Evolutionary conservation across 1,140 invertebrate genomes (phyloP).

Genomic region (Drosophila pseudoananassae): DNA sequence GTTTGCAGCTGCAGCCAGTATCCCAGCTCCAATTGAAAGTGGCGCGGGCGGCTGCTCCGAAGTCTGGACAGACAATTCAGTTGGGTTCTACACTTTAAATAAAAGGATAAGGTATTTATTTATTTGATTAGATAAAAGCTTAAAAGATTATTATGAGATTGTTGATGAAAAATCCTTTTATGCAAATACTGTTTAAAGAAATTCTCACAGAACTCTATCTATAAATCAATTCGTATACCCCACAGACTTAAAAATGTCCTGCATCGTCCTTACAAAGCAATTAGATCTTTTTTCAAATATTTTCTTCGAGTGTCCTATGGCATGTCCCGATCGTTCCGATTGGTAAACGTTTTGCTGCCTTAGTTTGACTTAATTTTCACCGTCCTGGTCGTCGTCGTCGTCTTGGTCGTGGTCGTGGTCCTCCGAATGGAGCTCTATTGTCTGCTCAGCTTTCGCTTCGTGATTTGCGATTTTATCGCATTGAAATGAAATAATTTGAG

Average conservation of each 20-base stretch:
- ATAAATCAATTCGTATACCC: no score
- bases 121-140: neutral
- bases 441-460: slow-evolving; percentile 69
- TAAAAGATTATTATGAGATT: neutral
- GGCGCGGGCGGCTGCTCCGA: slow-evolving; percentile 54
- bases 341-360: slow-evolving; percentile 71
- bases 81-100: slow-evolving; percentile 31
- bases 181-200: neutral
- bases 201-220: no score
- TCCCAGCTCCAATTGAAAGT: slow-evolving; percentile 60
- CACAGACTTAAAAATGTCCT: no score
- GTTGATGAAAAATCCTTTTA: neutral
- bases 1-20: slow-evolving; percentile 45
- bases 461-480: slow-evolving; percentile 84
- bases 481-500: slow-evolving; percentile 84
- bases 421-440: slow-evolving; percentile 46
- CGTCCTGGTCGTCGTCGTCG: slow-evolving; percentile 34
- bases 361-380: slow-evolving; percentile 84
- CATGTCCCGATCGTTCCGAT: slow-evolving; percentile 70
- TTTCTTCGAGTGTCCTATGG: slow-evolving; percentile 17
- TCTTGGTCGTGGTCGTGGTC: slow-evolving; percentile 30
- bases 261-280: neutral
- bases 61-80: slow-evolving; percentile 41
- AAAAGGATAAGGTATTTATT: neutral
- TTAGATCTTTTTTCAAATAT: neutral